These are phyloP conservation scores for Tenthredo distinguenda DNA, from an alignment of 2,888 invertebrate species.

Conservation along the genomic window DNA sequence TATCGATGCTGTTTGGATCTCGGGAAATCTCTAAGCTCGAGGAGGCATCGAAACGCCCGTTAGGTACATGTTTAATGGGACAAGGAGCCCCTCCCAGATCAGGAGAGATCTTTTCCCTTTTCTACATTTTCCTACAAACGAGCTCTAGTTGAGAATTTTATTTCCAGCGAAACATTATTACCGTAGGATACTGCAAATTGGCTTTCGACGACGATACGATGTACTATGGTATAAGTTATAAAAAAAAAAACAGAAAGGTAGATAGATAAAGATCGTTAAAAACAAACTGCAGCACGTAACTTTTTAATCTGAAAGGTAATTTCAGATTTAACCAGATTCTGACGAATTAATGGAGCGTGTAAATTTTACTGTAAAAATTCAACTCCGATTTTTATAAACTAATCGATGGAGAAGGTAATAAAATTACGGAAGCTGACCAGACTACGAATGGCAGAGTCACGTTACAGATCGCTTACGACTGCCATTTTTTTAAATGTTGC, in stretches of 20 bases:
- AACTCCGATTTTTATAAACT: background rate
- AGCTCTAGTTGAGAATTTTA: constrained; percentile 5
- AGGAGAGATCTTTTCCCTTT: constrained; percentile 49
- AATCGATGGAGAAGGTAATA: background rate
- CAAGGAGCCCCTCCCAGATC: constrained; percentile 35
- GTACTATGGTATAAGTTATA: background rate
- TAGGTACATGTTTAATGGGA: background rate
- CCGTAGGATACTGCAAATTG: background rate
- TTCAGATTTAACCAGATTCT: background rate
- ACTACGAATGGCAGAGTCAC: background rate
- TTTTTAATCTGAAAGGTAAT: background rate
- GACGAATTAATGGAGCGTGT: constrained; percentile 23
- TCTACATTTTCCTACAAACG: constrained; percentile 20
- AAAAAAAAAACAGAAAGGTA: background rate
- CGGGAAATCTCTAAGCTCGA: constrained; percentile 35
- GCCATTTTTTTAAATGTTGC: background rate
- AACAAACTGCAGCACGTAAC: background rate
- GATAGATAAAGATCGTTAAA: background rate
- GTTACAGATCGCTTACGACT: background rate
- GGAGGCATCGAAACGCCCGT: constrained; percentile 21
- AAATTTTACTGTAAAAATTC: background rate
- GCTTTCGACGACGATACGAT: background rate
- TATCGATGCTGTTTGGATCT: constrained; percentile 30
- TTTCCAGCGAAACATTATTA: background rate
- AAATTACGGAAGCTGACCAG: background rate